These are phyloP conservation scores for Pluvialis apricaria DNA, from an alignment of 2,113 vertebrate genomes.

Conservation along the genomic window DNA sequence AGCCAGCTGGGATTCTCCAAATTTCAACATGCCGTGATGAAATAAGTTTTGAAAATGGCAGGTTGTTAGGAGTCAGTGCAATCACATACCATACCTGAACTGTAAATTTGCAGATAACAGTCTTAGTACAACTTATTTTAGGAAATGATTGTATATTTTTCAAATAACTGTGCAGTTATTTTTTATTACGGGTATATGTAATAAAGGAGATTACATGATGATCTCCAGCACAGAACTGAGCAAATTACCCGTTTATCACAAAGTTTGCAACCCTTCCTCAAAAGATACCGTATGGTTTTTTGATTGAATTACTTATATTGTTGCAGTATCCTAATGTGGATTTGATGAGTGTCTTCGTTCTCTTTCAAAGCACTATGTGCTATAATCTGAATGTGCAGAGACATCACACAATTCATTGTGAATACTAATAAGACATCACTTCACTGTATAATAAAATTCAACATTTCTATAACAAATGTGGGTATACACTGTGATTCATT, in stretches of 20 bases:
- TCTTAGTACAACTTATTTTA: neutral
- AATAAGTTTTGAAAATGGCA: neutral
- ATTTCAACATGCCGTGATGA: neutral
- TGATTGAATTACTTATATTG: conserved; percentile 16
- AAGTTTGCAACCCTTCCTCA: neutral
- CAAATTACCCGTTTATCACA: neutral
- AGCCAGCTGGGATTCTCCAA: neutral
- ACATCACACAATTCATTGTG: neutral
- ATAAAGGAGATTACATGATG: neutral
- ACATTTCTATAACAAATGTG: neutral
- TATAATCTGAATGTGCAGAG: conserved; percentile 1
- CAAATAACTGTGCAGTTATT: neutral
- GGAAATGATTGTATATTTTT: neutral
- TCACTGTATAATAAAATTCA: neutral
- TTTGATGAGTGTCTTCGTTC: neutral
- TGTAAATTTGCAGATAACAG: neutral
- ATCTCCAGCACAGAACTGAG: neutral
- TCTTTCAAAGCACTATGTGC: neutral
- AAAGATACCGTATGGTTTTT: neutral
- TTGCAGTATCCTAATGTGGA: neutral
- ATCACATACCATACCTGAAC: neutral
- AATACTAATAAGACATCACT: neutral
- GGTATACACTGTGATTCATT: conserved; percentile 15
- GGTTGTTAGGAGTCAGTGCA: neutral
- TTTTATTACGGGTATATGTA: neutral